Percentiles rank a stretch among this genome's conserved stretches.
Evolutionary conservation across 2,888 invertebrate genomes (phyloP).

Genomic region (Drosophila setosimentum): DNA sequence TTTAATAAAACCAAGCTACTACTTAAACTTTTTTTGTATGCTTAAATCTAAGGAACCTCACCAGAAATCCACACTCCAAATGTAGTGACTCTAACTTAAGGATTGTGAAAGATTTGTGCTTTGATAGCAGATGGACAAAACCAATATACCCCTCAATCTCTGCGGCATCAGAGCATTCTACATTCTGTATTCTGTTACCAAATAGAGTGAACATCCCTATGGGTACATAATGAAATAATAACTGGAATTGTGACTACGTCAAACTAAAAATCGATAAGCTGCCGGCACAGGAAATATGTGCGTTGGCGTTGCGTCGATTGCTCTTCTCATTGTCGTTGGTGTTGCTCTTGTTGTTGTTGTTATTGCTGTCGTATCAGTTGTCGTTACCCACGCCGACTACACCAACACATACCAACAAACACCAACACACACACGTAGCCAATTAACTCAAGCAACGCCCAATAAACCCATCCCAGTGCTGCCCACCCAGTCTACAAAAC

Average conservation of each 20-base stretch:
- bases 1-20: neutral
- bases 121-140: neutral
- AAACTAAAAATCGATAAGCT: constrained; percentile 64
- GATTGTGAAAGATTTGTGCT: neutral
- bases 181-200: neutral
- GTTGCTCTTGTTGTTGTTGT: constrained; percentile 8
- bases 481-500: constrained; percentile 11
- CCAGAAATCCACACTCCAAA: neutral
- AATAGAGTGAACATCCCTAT: constrained; percentile 30
- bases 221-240: constrained; percentile 40
- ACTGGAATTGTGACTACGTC: constrained; percentile 47
- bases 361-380: constrained; percentile 44
- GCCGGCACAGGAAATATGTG: constrained; percentile 50
- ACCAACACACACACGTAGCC: constrained; percentile 1
- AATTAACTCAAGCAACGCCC: constrained; percentile 29
- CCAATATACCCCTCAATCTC: neutral
- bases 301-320: constrained; percentile 48
- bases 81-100: neutral
- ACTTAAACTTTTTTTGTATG: no score
- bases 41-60: neutral
- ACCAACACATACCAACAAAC: constrained; percentile 15
- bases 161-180: neutral
- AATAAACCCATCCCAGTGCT: constrained; percentile 25
- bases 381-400: constrained; percentile 40
- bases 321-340: constrained; percentile 25